A percentile compares a stretch with the other conserved stretches of the same genome.
These are phyloP conservation scores for Ashinkailepas kermadecensis DNA, from an alignment of 2,888 invertebrate species.

Conservation along the genomic window DNA sequence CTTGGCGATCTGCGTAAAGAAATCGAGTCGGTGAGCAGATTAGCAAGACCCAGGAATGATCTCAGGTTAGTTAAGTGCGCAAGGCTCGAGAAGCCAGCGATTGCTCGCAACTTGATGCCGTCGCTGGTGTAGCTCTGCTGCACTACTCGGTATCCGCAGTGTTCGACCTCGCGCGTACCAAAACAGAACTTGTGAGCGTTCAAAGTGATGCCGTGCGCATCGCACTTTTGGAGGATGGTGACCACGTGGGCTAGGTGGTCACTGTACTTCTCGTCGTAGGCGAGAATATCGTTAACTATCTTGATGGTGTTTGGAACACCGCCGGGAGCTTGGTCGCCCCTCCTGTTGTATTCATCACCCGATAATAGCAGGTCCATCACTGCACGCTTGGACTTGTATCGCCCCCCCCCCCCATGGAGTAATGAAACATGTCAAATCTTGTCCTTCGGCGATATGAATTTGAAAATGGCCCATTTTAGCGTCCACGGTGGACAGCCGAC, in stretches of 20 bases:
- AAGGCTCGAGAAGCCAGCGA: constrained; percentile 25
- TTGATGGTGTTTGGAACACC: not conserved
- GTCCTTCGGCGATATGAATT: not conserved
- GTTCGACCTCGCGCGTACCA: not conserved
- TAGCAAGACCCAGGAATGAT: constrained; percentile 24
- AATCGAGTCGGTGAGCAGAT: constrained; percentile 16
- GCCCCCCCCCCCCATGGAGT: not conserved
- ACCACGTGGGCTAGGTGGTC: not conserved
- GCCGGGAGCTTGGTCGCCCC: not conserved
- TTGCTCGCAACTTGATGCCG: constrained; percentile 23
- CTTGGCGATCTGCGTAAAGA: constrained; percentile 10
- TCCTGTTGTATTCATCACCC: not conserved
- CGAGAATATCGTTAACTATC: not conserved
- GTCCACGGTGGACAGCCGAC: not conserved
- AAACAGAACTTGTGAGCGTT: not conserved
- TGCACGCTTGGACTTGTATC: not conserved
- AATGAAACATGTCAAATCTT: not conserved
- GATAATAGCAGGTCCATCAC: not conserved
- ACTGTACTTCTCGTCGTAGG: not conserved
- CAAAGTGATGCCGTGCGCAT: not conserved
- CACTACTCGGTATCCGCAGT: not conserved
- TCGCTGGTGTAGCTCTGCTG: constrained; percentile 6
- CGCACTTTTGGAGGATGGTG: not conserved
- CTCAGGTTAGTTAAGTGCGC: constrained; percentile 21
- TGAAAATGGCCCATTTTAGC: not conserved